Conservation (phyloP, 2,888 invertebrate genomes). For the Rosalia funebris region DNA sequence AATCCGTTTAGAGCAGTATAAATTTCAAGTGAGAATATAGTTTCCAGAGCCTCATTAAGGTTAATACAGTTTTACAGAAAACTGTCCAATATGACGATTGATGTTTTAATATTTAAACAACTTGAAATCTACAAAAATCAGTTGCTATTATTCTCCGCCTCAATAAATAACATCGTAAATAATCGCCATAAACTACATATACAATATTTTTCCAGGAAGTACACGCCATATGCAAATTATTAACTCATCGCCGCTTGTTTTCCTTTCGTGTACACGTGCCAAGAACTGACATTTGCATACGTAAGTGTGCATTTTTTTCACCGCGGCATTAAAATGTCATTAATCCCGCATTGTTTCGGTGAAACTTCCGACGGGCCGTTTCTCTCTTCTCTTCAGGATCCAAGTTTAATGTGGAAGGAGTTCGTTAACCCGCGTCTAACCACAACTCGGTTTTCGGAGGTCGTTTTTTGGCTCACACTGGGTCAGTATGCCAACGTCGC, state of each 20-base stretch:
- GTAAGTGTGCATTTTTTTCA: slow-evolving; percentile 20
- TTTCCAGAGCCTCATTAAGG: too few species aligned
- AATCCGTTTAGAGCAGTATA: too few species aligned
- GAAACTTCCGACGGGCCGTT: slow-evolving; percentile 43
- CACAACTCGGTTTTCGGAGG: slow-evolving; percentile 36
- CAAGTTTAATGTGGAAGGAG: slow-evolving; percentile 29
- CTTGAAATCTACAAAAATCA: neutral
- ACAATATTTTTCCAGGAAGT: slow-evolving; percentile 1
- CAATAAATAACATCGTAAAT: neutral
- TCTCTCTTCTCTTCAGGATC: slow-evolving; percentile 32
- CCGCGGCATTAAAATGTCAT: slow-evolving; percentile 39
- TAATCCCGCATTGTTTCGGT: slow-evolving; percentile 51
- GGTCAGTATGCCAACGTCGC: slow-evolving; percentile 41
- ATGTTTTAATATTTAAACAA: neutral
- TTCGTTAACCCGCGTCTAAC: slow-evolving; percentile 40
- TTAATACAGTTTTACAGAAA: too few species aligned
- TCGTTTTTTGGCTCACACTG: slow-evolving; percentile 34
- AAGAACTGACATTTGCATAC: slow-evolving; percentile 13
- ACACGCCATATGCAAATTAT: neutral
- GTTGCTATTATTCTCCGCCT: neutral
- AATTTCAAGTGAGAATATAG: too few species aligned
- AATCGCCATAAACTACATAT: neutral
- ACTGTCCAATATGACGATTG: neutral
- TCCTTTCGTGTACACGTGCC: slow-evolving; percentile 1
- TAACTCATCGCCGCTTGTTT: slow-evolving; percentile 1